Percentiles rank a stretch among this genome's conserved stretches.
These are phyloP conservation scores for Syndactyla subalaris DNA, from an alignment of 2,797 vertebrate species.

Conservation along the genomic window DNA sequence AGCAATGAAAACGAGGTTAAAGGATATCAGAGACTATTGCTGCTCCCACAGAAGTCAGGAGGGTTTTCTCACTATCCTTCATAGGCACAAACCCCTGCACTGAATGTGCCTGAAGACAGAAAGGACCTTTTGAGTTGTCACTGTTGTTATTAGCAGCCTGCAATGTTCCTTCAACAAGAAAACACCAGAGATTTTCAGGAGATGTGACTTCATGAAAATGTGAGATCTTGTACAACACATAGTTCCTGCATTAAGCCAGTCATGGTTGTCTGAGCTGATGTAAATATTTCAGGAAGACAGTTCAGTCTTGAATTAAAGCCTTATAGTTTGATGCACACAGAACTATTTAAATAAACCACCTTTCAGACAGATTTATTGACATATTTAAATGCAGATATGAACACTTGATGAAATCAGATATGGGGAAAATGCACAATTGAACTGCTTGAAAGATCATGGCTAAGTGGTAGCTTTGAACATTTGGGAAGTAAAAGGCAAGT, in stretches of 20 bases:
- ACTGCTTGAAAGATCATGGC: neutral
- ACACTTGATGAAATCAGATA: neutral
- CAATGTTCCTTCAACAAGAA: neutral
- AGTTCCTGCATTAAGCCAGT: neutral
- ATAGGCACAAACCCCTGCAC: neutral
- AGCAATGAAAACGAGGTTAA: neutral
- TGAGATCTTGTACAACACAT: neutral
- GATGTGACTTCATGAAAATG: neutral
- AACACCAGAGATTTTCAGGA: neutral
- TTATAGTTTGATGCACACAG: neutral
- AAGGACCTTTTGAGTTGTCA: neutral
- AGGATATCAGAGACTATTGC: neutral
- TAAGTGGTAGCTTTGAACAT: neutral
- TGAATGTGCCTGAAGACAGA: neutral
- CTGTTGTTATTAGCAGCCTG: neutral
- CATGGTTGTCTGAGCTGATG: neutral
- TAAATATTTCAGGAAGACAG: constrained; percentile 9
- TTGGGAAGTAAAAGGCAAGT: neutral
- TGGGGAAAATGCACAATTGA: neutral
- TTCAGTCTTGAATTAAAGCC: constrained; percentile 6
- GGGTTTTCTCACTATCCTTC: neutral
- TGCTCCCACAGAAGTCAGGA: neutral
- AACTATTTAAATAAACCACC: constrained; percentile 7
- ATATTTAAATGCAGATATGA: neutral
- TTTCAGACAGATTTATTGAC: neutral